These are phyloP conservation scores for Gasterosteus aculeatus DNA, from an alignment of 2,113 vertebrate species.

Conservation along the genomic window DNA sequence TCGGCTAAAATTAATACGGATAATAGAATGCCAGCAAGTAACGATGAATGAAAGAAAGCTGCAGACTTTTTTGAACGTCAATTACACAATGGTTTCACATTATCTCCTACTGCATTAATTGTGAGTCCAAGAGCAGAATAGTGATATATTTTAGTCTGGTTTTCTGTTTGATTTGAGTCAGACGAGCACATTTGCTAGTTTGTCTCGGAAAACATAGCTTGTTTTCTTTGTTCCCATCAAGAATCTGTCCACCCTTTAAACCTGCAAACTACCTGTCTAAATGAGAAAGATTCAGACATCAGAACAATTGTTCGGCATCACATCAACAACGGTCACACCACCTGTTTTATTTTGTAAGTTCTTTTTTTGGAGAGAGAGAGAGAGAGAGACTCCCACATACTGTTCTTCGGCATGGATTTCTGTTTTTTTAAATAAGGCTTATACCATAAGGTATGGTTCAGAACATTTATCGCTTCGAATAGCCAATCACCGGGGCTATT, in stretches of 20 bases:
- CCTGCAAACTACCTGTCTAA: neutral
- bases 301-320: too few species aligned
- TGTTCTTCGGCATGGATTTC: slow-evolving; percentile 2
- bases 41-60: neutral
- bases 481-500: slow-evolving; percentile 2
- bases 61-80: neutral
- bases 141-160: neutral
- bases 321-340: too few species aligned
- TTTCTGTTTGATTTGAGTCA: neutral
- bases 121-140: neutral
- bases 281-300: neutral
- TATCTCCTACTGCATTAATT: neutral
- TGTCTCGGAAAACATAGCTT: neutral
- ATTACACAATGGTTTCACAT: neutral
- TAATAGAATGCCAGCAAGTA: neutral
- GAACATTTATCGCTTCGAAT: slow-evolving; percentile 18
- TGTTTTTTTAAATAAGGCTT: slow-evolving; percentile 15
- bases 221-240: neutral
- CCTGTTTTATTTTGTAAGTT: neutral
- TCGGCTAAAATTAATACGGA: neutral
- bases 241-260: neutral
- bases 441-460: slow-evolving; percentile 3
- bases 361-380: neutral
- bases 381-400: slow-evolving; percentile 29
- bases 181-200: neutral